These are phyloP conservation scores for Macropodus opercularis DNA, from an alignment of 2,797 vertebrate species.

Conservation along the genomic window DNA sequence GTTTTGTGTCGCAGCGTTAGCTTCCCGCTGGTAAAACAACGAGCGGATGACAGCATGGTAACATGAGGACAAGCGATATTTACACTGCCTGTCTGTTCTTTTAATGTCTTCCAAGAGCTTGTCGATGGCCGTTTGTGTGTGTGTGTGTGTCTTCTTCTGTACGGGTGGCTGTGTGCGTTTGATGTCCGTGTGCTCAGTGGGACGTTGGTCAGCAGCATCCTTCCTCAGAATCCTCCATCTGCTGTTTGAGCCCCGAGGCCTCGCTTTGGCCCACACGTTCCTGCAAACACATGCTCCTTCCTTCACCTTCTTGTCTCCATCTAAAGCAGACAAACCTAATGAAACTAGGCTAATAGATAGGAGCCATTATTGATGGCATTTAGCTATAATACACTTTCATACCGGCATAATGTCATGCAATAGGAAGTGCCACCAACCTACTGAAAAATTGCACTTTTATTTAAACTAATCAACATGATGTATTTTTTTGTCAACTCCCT, in stretches of 20 bases:
- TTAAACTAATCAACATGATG: not conserved
- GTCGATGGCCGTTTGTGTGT: slow-evolving; percentile 4
- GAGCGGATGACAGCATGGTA: not conserved
- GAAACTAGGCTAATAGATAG: slow-evolving; percentile 1
- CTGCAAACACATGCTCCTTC: not conserved
- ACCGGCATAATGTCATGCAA: not conserved
- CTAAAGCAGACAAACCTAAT: slow-evolving; percentile 15
- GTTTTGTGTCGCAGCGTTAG: slow-evolving; percentile 8
- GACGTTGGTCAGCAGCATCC: slow-evolving; percentile 31
- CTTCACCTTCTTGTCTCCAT: not conserved
- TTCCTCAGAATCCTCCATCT: slow-evolving; percentile 46
- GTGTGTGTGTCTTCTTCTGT: not conserved
- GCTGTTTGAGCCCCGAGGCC: slow-evolving; percentile 37
- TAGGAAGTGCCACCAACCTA: not conserved
- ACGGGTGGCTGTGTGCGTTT: not conserved
- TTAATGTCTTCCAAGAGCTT: slow-evolving; percentile 12
- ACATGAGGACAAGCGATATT: slow-evolving; percentile 15
- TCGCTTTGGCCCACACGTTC: slow-evolving; percentile 34
- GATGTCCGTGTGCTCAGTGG: slow-evolving; percentile 19
- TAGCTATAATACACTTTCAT: slow-evolving; percentile 2
- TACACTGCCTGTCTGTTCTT: slow-evolving; percentile 12
- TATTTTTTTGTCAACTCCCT: not conserved
- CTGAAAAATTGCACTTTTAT: not conserved
- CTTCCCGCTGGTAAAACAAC: not conserved
- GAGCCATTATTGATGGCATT: not conserved